Conservation (phyloP, 2,113 vertebrate genomes). For the Albula goreensis region DNA sequence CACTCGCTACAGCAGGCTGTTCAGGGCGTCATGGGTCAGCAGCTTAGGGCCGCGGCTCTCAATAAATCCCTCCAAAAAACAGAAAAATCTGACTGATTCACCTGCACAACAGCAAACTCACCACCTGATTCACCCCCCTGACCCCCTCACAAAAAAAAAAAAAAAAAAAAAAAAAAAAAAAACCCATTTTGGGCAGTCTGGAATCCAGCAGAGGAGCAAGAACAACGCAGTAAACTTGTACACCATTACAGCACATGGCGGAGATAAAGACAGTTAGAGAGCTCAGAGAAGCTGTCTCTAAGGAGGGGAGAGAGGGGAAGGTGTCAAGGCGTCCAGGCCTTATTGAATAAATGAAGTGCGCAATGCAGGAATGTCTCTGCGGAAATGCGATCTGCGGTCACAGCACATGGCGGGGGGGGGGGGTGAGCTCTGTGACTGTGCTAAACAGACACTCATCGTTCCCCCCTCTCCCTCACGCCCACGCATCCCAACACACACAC, state of each 20-base stretch:
- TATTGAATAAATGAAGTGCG: conserved; percentile 47
- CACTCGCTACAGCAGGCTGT: too few species aligned
- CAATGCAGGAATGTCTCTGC: conserved; percentile 45
- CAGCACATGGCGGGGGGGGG: neutral
- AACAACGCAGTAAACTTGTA: too few species aligned
- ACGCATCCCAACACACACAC: too few species aligned
- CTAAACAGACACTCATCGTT: neutral
- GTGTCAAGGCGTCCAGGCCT: conserved; percentile 19
- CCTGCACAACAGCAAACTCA: neutral
- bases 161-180: neutral
- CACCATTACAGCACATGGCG: neutral
- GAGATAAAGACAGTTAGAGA: neutral
- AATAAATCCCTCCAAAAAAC: too few species aligned
- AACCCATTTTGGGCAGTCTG: too few species aligned
- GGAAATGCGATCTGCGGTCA: conserved; percentile 30
- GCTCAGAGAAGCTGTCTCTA: conserved; percentile 32
- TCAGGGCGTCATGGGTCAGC: too few species aligned
- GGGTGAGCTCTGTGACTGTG: neutral
- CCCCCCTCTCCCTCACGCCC: neutral
- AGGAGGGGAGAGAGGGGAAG: conserved; percentile 38
- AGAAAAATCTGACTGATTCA: too few species aligned
- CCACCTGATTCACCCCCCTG: too few species aligned
- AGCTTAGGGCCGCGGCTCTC: too few species aligned
- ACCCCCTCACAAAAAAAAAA: neutral
- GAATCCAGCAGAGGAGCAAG: too few species aligned